Evolutionary conservation across 2,888 invertebrate genomes (phyloP), one percentile per base, ranked within the genome.

Genomic region (Luperina nickerlii): DNA sequence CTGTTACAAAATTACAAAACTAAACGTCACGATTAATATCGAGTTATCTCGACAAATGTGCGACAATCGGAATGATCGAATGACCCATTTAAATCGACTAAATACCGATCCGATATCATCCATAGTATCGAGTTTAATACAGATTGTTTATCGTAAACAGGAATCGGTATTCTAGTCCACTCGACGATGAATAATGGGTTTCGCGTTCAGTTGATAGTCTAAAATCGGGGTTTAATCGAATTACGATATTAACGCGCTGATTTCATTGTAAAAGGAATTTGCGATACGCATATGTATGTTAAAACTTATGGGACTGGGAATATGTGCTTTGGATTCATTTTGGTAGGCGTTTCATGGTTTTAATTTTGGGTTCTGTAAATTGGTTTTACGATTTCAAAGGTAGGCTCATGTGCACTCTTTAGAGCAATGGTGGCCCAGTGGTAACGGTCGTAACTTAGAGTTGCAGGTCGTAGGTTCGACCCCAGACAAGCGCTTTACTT

Each of bases 71-170:
- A 84, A 90, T 90, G 83, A 90, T 89, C 83, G 89, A 90, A 84
- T 90, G 89, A 89, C 89, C 89, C 83, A 87, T 89, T 89, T 89
- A 83, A 87, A 89, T 81, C 83, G 86, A 88, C 79, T 85, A 86
- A 87, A 78, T 83, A 82, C 88, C 87, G 79, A 77, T 60, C 62
- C 71, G 74, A 88, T 82, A 78, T 74, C 78, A 65, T 32, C 65
- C 73, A 76, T 81, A 79, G 81, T 84, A 87, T 87, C 84, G 89
- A 83, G 85, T 88, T 84, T 83, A 88, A 89, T 88, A 81, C 74
- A 83, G 83, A 89, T 90, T 90, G 87, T 88, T 85, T 90, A 89
- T 88, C 85, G 90, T 78, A 81, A 88, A 83, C 78, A 80, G 63
- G 72, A 74, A 76, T 89, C 84, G 82, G 81, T 87, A 87, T 87